Evolutionary conservation across 2,113 vertebrate species (phyloP).

Genomic region (Zosterops lateralis): DNA sequence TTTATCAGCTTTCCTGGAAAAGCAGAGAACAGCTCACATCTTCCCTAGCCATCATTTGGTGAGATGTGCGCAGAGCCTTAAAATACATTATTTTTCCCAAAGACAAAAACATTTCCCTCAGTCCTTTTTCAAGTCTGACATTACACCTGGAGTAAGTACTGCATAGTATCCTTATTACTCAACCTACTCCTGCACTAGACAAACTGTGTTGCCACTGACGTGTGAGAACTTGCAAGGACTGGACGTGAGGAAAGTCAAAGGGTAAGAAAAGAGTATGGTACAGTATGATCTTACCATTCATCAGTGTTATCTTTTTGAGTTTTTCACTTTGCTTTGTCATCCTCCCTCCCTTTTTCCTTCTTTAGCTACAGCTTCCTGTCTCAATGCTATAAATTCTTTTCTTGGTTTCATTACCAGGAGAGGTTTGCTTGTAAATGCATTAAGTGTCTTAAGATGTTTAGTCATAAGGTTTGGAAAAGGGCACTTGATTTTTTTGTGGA

Average conservation of each 20-base stretch:
- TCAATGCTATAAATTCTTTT: background rate
- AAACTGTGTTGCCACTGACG: background rate
- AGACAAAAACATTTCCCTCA: background rate
- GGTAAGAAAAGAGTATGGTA: background rate
- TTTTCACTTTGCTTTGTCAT: background rate
- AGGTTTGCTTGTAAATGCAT: background rate
- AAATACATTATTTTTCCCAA: background rate
- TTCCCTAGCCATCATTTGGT: background rate
- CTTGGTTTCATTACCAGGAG: background rate
- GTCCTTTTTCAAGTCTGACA: background rate
- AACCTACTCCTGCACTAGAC: background rate
- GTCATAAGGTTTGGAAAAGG: background rate
- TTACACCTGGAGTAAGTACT: background rate
- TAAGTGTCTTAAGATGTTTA: background rate
- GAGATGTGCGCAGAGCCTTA: background rate
- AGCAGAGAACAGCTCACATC: background rate
- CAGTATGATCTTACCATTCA: background rate
- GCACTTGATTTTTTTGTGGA: background rate
- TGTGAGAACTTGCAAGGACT: background rate
- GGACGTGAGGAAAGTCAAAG: background rate
- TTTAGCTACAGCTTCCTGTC: background rate
- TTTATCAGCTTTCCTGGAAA: background rate
- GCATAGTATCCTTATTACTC: fast-evolving
- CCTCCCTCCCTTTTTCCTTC: background rate
- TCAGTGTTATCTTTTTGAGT: background rate